A percentile compares a stretch with the other conserved stretches of the same genome.
phyloP scores from a whole-genome alignment of 2,888 invertebrate species.

The Oligia strigilis region DNA sequence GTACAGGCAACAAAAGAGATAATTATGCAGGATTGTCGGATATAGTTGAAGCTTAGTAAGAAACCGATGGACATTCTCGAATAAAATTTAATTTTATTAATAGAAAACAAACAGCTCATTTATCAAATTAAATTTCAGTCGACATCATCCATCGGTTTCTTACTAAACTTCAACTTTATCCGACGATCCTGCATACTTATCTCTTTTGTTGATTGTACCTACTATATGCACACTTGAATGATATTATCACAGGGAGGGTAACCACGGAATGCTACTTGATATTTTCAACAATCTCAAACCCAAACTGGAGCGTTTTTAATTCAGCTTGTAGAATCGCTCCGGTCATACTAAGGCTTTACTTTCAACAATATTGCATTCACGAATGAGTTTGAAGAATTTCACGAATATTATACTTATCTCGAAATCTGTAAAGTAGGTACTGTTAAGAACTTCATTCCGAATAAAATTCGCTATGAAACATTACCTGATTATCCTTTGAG shows the following conservation, averaged over 20 bases:
- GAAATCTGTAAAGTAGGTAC: conserved; percentile 30
- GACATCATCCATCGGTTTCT: too few species aligned
- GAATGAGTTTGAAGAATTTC: conserved; percentile 55
- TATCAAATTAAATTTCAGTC: too few species aligned
- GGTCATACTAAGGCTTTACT: conserved; percentile 8
- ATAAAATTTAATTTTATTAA: too few species aligned
- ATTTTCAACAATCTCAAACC: background rate
- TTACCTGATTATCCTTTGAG: conserved; percentile 9
- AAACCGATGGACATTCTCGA: too few species aligned
- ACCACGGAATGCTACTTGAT: background rate
- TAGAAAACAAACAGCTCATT: too few species aligned
- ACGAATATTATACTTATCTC: conserved; percentile 39
- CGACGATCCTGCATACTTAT: too few species aligned
- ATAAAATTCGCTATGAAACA: conserved; percentile 24
- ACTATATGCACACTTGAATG: background rate
- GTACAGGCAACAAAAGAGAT: background rate
- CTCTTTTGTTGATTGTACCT: too few species aligned
- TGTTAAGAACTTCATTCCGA: conserved; percentile 45
- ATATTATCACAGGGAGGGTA: too few species aligned
- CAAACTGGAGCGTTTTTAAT: background rate
- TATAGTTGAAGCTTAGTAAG: too few species aligned
- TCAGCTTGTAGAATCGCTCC: background rate
- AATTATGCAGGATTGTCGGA: too few species aligned
- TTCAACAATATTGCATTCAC: conserved; percentile 23
- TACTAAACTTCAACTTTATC: too few species aligned